phyloP scores from a whole-genome alignment of 2,113 vertebrate species.

The Lucifuga dentata region DNA sequence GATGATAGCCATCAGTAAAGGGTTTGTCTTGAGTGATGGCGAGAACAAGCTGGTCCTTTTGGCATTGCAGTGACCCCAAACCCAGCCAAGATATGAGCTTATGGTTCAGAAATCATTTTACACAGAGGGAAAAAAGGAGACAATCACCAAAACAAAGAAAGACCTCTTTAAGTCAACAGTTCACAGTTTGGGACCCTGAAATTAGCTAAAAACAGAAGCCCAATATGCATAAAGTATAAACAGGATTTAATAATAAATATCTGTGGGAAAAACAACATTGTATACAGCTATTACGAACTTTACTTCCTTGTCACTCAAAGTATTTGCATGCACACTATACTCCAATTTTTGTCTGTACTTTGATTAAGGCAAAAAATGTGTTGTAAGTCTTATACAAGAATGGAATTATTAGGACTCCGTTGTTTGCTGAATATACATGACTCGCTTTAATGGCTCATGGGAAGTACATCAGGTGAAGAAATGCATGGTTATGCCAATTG shows the following conservation, averaged over 20 bases:
- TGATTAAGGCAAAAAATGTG: no score
- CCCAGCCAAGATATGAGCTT: conserved; percentile 57
- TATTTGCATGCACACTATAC: no score
- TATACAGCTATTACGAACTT: conserved; percentile 1
- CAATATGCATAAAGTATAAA: no score
- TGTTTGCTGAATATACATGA: no score
- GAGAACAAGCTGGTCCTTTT: conserved; percentile 45
- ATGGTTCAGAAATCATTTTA: conserved; percentile 40
- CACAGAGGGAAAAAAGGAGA: conserved; percentile 35
- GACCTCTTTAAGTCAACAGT: conserved; percentile 18
- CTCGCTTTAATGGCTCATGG: no score
- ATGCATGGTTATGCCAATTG: no score
- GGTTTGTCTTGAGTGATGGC: conserved; percentile 46
- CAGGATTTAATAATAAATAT: not conserved
- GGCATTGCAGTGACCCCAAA: conserved; percentile 47
- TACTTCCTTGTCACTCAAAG: not conserved
- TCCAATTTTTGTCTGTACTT: not conserved
- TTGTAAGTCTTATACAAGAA: no score
- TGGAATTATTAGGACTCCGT: no score
- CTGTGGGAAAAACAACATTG: conserved; percentile 12
- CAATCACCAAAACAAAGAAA: conserved; percentile 35
- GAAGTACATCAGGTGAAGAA: no score
- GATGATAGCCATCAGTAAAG: conserved; percentile 44
- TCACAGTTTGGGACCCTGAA: conserved; percentile 11
- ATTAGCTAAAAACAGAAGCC: not conserved